Evolutionary conservation across 2,888 invertebrate genomes (phyloP).

Genomic region (Neoscelio sp.): DNA sequence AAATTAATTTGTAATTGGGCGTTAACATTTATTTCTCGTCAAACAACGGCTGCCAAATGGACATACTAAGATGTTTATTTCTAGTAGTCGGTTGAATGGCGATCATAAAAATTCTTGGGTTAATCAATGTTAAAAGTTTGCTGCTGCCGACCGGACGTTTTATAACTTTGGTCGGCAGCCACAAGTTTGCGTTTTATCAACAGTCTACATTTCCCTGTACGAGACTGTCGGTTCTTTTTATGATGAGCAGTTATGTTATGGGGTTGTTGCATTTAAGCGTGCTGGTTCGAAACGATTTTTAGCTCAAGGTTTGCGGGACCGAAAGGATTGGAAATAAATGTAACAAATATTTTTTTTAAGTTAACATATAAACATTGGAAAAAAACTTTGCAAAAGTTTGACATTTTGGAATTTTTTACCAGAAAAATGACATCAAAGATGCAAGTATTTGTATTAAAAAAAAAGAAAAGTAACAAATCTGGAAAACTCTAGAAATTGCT

Average conservation of each 20-base stretch:
- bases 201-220: conserved; percentile 49
- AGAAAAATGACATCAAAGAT: too few relatives aligned
- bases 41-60: conserved; percentile 30
- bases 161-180: conserved; percentile 71
- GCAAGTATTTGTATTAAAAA: too few relatives aligned
- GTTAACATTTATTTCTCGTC: not conserved
- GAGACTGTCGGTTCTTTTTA: conserved; percentile 64
- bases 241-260: conserved; percentile 48
- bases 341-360: too few relatives aligned
- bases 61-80: conserved; percentile 49
- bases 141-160: conserved; percentile 70
- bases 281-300: conserved; percentile 11
- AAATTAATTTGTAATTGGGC: not conserved
- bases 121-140: conserved; percentile 77
- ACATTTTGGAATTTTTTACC: too few relatives aligned
- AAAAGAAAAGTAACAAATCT: too few relatives aligned
- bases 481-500: too few relatives aligned
- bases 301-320: too few relatives aligned
- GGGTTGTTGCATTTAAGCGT: conserved; percentile 37
- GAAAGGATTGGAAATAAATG: too few relatives aligned
- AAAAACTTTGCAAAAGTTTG: too few relatives aligned
- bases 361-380: too few relatives aligned
- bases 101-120: conserved; percentile 78
- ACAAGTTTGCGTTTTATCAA: conserved; percentile 63
- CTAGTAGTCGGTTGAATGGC: conserved; percentile 63